These are phyloP conservation scores for Hedychridium roseum DNA, from an alignment of 2,888 invertebrate species.

Conservation along the genomic window DNA sequence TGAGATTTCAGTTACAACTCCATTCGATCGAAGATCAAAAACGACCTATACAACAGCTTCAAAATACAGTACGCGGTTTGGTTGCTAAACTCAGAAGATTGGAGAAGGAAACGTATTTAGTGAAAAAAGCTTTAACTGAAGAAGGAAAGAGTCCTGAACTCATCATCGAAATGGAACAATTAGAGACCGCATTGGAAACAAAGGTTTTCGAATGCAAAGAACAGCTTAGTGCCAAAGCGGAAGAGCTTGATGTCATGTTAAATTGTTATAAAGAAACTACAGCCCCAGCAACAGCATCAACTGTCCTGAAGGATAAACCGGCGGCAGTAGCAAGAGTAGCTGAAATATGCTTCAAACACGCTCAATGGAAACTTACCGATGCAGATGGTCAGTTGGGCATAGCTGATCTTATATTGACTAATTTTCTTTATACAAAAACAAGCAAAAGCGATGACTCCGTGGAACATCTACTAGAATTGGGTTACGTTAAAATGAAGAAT, in stretches of 20 bases:
- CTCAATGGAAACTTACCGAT: conserved; percentile 97
- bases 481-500: conserved; percentile 95
- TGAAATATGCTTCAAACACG: conserved; percentile 98
- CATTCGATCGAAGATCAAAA: conserved; percentile 91
- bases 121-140: conserved; percentile 79
- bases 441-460: conserved; percentile 97
- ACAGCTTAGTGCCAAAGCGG: conserved; percentile 84
- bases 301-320: conserved; percentile 75
- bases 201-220: conserved; percentile 90
- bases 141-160: conserved; percentile 74
- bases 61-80: conserved; percentile 75
- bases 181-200: too few relatives aligned
- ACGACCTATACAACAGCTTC: conserved; percentile 89
- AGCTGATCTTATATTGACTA: conserved; percentile 93
- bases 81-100: conserved; percentile 84
- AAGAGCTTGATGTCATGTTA: conserved; percentile 94
- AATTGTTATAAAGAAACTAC: conserved; percentile 89
- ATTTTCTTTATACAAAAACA: conserved; percentile 96
- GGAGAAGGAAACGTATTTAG: conserved; percentile 89
- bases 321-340: conserved; percentile 83
- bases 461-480: conserved; percentile 94
- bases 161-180: conserved; percentile 74
- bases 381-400: conserved; percentile 98
- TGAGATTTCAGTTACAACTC: conserved; percentile 93
- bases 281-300: conserved; percentile 65